Percentiles rank a stretch among this genome's conserved stretches.
phyloP scores from a whole-genome alignment of 2,113 vertebrate species.

The Lontra canadensis region DNA sequence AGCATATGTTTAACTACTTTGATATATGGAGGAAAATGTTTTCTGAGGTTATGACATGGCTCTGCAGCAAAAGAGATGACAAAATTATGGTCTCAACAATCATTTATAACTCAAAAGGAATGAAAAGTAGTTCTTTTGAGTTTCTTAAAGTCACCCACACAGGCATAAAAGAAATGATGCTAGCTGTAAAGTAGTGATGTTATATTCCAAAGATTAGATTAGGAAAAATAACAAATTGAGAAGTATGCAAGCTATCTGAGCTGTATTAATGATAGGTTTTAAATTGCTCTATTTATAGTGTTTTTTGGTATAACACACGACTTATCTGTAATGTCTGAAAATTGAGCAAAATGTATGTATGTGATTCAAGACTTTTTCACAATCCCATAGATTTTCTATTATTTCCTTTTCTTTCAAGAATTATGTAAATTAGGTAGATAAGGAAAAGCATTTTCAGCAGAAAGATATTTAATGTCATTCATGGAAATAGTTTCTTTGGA shows the following conservation, averaged over 20 bases:
- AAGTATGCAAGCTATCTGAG: not conserved
- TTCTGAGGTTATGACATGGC: not conserved
- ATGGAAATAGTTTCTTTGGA: conserved; percentile 31
- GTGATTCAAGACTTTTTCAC: not conserved
- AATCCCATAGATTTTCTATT: not conserved
- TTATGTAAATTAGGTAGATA: conserved; percentile 58
- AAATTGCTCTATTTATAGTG: not conserved
- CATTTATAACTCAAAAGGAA: not conserved
- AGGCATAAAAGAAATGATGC: not conserved
- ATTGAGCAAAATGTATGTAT: not conserved
- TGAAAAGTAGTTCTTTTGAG: not conserved
- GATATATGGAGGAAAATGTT: not conserved
- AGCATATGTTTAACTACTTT: not conserved
- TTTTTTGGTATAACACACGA: not conserved
- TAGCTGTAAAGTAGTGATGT: not conserved
- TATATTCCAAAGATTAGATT: not conserved
- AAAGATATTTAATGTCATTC: conserved; percentile 57
- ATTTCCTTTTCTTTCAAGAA: conserved; percentile 40
- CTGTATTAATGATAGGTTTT: conserved; percentile 15
- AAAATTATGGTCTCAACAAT: not conserved
- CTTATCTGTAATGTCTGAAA: conserved; percentile 19
- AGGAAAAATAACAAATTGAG: conserved; percentile 5
- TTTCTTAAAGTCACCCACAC: not conserved
- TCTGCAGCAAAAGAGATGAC: not conserved
- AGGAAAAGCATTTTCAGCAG: conserved; percentile 56